Base-by-base conservation (phyloP, 2,888 invertebrate species). In the Aphidius colemani region DNA sequence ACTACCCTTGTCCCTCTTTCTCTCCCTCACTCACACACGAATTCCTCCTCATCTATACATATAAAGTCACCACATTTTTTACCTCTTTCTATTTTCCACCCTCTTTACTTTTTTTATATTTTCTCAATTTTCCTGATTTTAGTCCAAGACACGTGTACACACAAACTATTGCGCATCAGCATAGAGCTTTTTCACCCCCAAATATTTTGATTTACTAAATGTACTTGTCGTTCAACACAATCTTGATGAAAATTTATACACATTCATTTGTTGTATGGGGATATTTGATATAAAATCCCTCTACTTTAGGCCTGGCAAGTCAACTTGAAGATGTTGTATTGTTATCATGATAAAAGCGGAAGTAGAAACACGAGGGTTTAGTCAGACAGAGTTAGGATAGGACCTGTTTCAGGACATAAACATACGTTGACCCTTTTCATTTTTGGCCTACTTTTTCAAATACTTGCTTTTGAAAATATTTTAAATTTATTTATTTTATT, bases 241-340 rank as follows among this genome's bases (percentile, higher is more conserved):
- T 30, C 5, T 5, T 3, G 1, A 30, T 30, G 5, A 30, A 30
- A 30, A 30, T 30, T 30, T 30, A 30, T 4, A 3, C 5, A 0
- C 5, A 30, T 30, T 30, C 5, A 30, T 30, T 18, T 18, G 18
- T 18, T 18, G 18, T 18, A 18, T 18, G 3, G 18, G 18, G 18
- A 18, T 3, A 18, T 3, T 30, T 30, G 5, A 30, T 2, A 30
- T 30, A 30, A 30, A 30, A 30, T 4, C 30, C 30, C 30, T 30
- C 5, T 3, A 5, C 30, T 30, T 30, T 30, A 5, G 5, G 3
- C 3, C 49, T 64, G 64, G 45, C 65, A 48, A 65, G 64, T 65
- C 63, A 65, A 41, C 45, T 67, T 67, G 62, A 57, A 65, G 66
- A 64, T 64, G 66, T 5, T 59, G 59, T 40, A 63, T 56, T 45